Percentiles rank a stretch among this genome's conserved stretches.
Evolutionary conservation across 1,140 invertebrate species (phyloP).

Genomic region (Heterodera carotae): DNA sequence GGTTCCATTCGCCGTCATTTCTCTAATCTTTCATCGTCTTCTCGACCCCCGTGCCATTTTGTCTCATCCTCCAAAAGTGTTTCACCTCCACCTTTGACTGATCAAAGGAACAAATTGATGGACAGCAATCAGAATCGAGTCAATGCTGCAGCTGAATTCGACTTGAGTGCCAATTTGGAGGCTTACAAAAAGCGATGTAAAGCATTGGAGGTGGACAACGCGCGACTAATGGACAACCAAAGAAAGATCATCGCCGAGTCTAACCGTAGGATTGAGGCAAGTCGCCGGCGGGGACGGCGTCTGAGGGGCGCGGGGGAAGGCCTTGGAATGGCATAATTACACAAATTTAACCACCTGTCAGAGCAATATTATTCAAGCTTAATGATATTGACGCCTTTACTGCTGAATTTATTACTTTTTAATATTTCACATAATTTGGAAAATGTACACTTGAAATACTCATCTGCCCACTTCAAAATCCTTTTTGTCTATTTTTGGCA

Average conservation of each 20-base stretch:
- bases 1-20: conserved; percentile 9
- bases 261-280: conserved; percentile 32
- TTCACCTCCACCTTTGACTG: background rate
- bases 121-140: conserved; percentile 14
- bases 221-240: conserved; percentile 36
- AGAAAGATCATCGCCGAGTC: conserved; percentile 29
- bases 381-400: too few species aligned
- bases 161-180: conserved; percentile 29
- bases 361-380: too few species aligned
- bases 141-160: conserved; percentile 1
- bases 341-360: background rate
- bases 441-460: conserved; percentile 19
- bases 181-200: conserved; percentile 34
- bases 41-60: background rate
- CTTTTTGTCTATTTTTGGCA: too few species aligned
- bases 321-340: background rate
- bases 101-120: conserved; percentile 2
- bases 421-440: too few species aligned
- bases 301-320: background rate
- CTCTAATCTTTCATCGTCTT: background rate
- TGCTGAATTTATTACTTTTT: too few species aligned
- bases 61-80: conserved; percentile 3
- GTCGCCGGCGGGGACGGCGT: background rate
- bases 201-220: conserved; percentile 36
- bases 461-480: background rate